Evolutionary conservation across 2,888 invertebrate genomes (phyloP).

Genomic region (Busseola fusca): DNA sequence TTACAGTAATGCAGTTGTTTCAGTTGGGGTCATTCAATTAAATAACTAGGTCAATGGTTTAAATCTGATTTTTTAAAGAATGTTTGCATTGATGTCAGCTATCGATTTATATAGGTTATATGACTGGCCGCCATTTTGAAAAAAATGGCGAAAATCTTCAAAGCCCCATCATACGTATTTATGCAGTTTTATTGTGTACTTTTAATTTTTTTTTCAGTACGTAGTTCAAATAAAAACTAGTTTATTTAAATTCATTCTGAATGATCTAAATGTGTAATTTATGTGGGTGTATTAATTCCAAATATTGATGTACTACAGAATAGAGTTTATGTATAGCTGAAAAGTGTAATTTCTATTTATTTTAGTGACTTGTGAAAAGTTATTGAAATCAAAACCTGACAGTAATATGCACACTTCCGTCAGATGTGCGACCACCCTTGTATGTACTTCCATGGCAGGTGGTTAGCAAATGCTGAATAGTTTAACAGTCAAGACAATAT

Average conservation of each 20-base stretch:
- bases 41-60: too few species aligned
- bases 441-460: neutral
- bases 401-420: neutral
- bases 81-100: too few species aligned
- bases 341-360: slow-evolving; percentile 41
- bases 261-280: slow-evolving; percentile 37
- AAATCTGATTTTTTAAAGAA: too few species aligned
- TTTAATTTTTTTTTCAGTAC: slow-evolving; percentile 47
- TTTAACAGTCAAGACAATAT: neutral
- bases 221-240: slow-evolving; percentile 18
- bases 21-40: too few species aligned
- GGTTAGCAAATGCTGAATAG: neutral
- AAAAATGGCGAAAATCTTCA: neutral
- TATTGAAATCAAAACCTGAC: slow-evolving; percentile 1
- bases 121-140: neutral
- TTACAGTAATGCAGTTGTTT: too few species aligned
- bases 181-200: neutral
- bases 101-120: too few species aligned
- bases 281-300: slow-evolving; percentile 41
- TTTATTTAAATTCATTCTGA: slow-evolving; percentile 18
- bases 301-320: slow-evolving; percentile 34
- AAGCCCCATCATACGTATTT: too few species aligned
- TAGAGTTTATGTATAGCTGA: slow-evolving; percentile 18
- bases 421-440: too few species aligned
- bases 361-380: slow-evolving; percentile 16